phyloP scores from a whole-genome alignment of 2,113 vertebrate genomes.

The Spilogale gracilis region DNA sequence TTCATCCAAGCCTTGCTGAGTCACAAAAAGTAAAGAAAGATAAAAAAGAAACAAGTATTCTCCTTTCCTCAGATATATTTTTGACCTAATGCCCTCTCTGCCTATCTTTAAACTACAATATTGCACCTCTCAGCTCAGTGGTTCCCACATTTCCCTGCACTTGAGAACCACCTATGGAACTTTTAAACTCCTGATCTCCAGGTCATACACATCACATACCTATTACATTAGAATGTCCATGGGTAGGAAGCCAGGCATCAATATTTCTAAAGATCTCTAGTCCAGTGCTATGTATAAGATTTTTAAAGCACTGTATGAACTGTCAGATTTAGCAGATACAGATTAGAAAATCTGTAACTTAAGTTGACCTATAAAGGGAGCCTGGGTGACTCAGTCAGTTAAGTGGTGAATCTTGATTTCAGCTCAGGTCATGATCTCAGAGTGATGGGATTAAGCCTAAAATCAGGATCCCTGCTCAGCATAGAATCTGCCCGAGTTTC shows the following conservation, averaged over 20 bases:
- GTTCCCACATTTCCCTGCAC: not conserved
- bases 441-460: not conserved
- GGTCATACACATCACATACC: not conserved
- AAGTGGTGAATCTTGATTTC: not conserved
- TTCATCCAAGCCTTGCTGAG: not conserved
- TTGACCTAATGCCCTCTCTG: not conserved
- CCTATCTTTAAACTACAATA: not conserved
- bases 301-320: slow-evolving; percentile 11
- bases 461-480: not conserved
- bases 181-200: not conserved
- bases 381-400: not conserved
- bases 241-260: not conserved
- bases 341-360: not conserved
- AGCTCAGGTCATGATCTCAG: not conserved
- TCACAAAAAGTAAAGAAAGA: not conserved
- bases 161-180: not conserved
- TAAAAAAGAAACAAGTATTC: not conserved
- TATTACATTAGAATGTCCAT: not conserved
- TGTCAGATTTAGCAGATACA: not conserved
- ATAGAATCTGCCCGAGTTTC: not conserved
- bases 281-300: not conserved
- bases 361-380: not conserved
- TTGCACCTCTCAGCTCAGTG: not conserved
- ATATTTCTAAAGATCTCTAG: not conserved
- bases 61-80: not conserved